Evolutionary conservation across 1,140 invertebrate genomes (phyloP), one percentile per base, ranked within the genome.

Genomic region (Procambarus virginalis): DNA sequence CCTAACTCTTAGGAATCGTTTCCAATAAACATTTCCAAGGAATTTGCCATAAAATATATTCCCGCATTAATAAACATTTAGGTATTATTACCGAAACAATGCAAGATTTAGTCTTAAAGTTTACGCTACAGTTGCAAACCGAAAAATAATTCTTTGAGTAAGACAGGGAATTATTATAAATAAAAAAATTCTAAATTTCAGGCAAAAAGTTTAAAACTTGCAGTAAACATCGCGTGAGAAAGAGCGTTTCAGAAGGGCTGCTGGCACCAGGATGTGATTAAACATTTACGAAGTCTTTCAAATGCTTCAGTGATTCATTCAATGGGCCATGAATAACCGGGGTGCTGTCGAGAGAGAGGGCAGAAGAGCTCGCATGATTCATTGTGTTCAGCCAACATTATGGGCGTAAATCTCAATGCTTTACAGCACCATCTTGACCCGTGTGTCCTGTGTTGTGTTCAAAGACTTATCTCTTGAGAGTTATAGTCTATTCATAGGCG

Each of bases 271-370:
- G 22, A n/a, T 73, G 5, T 2, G 5, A 34, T 73, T 8, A 73
- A 73, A 73, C 68, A 73, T 73, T 73, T 34, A 73, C 22, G n/a
- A 34, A n/a, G 22, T 73, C 68, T 34, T 73, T 73, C 68, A 73
- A 8, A 73, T 73, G n/a, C 68, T 73, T 34, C 68, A 34, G 22
- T 9, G 68, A 6, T 73, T 34, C 68, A 73, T 73, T 73, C 68
- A 73, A 73, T 73, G n/a, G 68, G 22, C 22, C 68, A 73, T 73
- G 68, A 73, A 34, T 73, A 45, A 73, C 68, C n/a, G 6, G 68
- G 55, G 60, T 64, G 12, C 12, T 64, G 12, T 14, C 14, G 60
- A 20, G 60, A 58, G 55, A 12, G 55, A 17, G 60, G 60, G 60
- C 17, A 22, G 60, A 64, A 64, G 20, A 10, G 20, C 60, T 64